These are phyloP conservation scores for Tetramorium alpestre DNA, from an alignment of 1,140 invertebrate species.

Conservation along the genomic window DNA sequence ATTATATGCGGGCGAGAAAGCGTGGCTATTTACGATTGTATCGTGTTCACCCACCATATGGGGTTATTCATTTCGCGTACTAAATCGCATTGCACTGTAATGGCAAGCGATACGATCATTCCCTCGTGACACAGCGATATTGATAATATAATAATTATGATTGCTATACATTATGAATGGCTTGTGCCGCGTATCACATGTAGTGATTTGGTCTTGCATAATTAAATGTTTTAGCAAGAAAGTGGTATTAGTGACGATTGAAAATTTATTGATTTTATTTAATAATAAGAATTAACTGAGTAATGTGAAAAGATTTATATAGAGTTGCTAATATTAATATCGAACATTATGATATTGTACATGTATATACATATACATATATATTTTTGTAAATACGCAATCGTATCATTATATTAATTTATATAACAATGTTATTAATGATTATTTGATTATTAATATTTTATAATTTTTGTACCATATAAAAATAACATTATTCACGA, in stretches of 20 bases:
- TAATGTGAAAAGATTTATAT: not conserved
- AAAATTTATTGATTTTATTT: not conserved
- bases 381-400: not conserved
- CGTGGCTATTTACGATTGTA: conserved; percentile 31
- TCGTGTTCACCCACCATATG: not conserved
- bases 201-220: not conserved
- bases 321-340: not conserved
- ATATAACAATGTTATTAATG: not conserved
- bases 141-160: conserved; percentile 44
- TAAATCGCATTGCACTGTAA: conserved; percentile 22
- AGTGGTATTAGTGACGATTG: not conserved
- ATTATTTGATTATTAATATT: not conserved
- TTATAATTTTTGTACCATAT: not conserved
- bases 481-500: not conserved
- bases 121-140: conserved; percentile 10
- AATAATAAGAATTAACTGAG: not conserved
- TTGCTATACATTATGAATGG: conserved; percentile 11
- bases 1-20: conserved; percentile 34
- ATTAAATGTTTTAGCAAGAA: not conserved
- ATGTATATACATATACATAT: not conserved
- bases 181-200: not conserved
- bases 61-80: conserved; percentile 13
- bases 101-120: not conserved
- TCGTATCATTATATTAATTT: not conserved
- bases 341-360: not conserved